phyloP scores from a whole-genome alignment of 2,797 vertebrate genomes.

The Cyclopterus lumpus region DNA sequence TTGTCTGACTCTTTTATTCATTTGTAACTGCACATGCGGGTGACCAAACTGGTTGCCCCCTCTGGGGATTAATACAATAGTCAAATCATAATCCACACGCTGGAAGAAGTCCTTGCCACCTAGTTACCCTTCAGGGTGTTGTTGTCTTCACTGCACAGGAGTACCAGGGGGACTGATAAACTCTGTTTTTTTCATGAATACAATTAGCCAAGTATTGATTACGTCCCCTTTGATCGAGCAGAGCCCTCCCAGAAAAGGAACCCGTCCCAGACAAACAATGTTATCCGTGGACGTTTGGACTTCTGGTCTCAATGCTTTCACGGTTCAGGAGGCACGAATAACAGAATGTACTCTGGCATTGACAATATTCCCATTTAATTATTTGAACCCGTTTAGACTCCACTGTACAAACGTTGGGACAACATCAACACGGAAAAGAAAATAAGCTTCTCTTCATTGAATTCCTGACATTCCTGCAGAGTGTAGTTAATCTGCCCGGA shows the following conservation, averaged over 20 bases:
- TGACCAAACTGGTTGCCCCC: neutral
- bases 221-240: neutral
- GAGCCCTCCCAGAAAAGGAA: neutral
- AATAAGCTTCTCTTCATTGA: conserved; percentile 16
- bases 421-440: conserved; percentile 5
- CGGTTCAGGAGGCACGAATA: neutral
- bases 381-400: conserved; percentile 1
- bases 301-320: neutral
- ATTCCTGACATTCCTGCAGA: conserved; percentile 22
- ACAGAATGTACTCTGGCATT: neutral
- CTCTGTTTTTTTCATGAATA: neutral
- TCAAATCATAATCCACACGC: neutral
- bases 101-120: neutral
- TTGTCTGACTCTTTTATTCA: neutral
- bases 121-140: neutral
- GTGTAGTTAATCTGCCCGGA: conserved; percentile 12
- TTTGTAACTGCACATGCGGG: neutral
- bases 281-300: neutral
- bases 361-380: conserved; percentile 12
- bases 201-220: neutral
- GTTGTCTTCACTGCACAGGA: neutral
- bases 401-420: neutral
- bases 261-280: neutral
- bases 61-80: neutral
- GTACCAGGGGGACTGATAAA: neutral